These are phyloP conservation scores for Ispidina picta DNA, from an alignment of 2,797 vertebrate species.

Conservation along the genomic window DNA sequence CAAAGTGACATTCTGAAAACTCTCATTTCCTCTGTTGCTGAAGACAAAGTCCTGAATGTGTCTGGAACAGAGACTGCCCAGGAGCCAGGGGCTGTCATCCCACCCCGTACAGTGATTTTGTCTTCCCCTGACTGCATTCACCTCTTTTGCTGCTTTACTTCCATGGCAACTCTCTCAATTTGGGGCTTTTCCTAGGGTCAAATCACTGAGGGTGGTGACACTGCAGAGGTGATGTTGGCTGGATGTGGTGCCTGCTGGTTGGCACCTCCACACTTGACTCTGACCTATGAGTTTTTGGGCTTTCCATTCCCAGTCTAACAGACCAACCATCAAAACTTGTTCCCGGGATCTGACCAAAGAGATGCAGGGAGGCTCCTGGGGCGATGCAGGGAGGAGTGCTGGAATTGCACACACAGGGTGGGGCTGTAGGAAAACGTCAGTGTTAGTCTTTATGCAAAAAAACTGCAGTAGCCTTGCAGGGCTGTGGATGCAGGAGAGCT, in stretches of 20 bases:
- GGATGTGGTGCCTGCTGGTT: not conserved
- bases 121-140: not conserved
- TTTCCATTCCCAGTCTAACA: not conserved
- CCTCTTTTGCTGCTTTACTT: not conserved
- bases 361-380: not conserved
- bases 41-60: not conserved
- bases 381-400: not conserved
- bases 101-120: not conserved
- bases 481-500: slow-evolving; percentile 10
- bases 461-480: slow-evolving; percentile 57
- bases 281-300: not conserved
- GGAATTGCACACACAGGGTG: not conserved
- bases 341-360: not conserved
- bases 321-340: accelerated
- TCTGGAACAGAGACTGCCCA: not conserved
- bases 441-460: slow-evolving; percentile 51
- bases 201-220: not conserved
- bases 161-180: not conserved
- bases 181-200: not conserved
- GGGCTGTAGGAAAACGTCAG: slow-evolving; percentile 27
- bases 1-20: not conserved
- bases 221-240: not conserved
- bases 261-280: not conserved
- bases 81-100: not conserved
- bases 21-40: not conserved